These are phyloP conservation scores for Drosophila pseudoobscura DNA, from an alignment of 1,140 invertebrate genomes.

Conservation along the genomic window DNA sequence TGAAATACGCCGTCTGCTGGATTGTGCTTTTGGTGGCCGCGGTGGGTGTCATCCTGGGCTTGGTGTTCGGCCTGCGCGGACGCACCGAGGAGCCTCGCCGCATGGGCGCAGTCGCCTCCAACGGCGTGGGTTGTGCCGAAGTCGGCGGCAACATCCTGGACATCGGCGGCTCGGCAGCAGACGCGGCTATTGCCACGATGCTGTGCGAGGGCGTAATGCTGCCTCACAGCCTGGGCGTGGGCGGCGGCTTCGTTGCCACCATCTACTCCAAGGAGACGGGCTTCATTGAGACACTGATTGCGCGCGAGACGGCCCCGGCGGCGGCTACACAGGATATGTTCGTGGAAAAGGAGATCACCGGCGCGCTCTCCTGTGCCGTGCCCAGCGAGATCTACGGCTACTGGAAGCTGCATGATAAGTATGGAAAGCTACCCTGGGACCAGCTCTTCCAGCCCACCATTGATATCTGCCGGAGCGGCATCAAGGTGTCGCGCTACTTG, in stretches of 20 bases:
- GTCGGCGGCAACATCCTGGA: constrained; percentile 89
- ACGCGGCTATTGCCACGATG: constrained; percentile 93
- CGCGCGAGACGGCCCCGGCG: constrained; percentile 91
- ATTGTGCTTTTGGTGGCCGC: constrained; percentile 56
- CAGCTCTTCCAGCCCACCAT: constrained; percentile 92
- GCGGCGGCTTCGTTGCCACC: constrained; percentile 93
- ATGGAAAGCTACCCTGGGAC: constrained; percentile 91
- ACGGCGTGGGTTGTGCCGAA: constrained; percentile 89
- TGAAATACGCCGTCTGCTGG: constrained; percentile 64
- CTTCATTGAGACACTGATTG: constrained; percentile 88
- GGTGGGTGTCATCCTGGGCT: constrained; percentile 53
- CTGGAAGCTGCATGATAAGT: constrained; percentile 90
- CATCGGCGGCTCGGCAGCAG: constrained; percentile 92
- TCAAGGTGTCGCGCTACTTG: constrained; percentile 89
- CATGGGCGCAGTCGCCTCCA: constrained; percentile 90
- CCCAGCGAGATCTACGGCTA: constrained; percentile 96
- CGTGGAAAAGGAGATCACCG: constrained; percentile 83
- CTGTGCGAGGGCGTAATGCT: constrained; percentile 94
- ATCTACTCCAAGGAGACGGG: constrained; percentile 88
- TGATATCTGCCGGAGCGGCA: constrained; percentile 88
- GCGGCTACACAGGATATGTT: constrained; percentile 89
- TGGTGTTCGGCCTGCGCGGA: constrained; percentile 58
- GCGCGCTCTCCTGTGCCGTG: constrained; percentile 91
- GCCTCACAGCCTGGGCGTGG: constrained; percentile 93
- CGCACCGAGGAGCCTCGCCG: constrained; percentile 31